phyloP scores from a whole-genome alignment of 2,888 invertebrate genomes.

The Melanophora roralis region DNA sequence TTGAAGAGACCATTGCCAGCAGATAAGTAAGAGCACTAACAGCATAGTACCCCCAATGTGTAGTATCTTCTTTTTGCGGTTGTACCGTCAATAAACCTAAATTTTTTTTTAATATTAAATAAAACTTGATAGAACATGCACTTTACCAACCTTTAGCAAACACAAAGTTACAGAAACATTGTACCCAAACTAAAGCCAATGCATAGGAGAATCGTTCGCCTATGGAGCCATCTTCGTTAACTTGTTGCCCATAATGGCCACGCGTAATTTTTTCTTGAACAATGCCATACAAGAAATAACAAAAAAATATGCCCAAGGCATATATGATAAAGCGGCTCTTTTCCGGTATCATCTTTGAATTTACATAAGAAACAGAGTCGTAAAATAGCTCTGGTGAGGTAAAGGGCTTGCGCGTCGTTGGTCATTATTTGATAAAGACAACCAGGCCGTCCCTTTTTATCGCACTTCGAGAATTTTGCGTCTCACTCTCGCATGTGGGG shows the following conservation, averaged over 20 bases:
- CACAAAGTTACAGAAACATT: constrained; percentile 91
- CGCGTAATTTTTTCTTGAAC: constrained; percentile 97
- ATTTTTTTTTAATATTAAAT: too few relatives aligned
- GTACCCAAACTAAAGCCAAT: constrained; percentile 90
- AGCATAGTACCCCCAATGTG: constrained; percentile 86
- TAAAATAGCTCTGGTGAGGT: too few relatives aligned
- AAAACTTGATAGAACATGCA: too few relatives aligned
- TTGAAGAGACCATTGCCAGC: constrained; percentile 96
- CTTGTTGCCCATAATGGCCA: constrained; percentile 85
- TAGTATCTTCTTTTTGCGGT: constrained; percentile 86
- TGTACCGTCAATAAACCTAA: constrained; percentile 76
- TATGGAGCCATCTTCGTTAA: constrained; percentile 78
- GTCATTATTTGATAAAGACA: too few relatives aligned
- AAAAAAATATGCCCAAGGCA: constrained; percentile 92
- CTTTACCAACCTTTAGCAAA: constrained; percentile 85
- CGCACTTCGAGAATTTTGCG: too few relatives aligned
- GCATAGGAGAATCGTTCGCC: constrained; percentile 91
- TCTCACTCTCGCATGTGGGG: too few relatives aligned
- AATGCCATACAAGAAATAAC: constrained; percentile 95
- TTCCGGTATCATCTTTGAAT: constrained; percentile 67
- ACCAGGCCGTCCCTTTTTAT: too few relatives aligned
- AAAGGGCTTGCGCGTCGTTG: too few relatives aligned
- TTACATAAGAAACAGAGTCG: too few relatives aligned
- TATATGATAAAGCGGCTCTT: constrained; percentile 84
- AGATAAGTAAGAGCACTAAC: constrained; percentile 92